These are phyloP conservation scores for Phasianus colchicus DNA, from an alignment of 2,113 vertebrate genomes.

Conservation along the genomic window DNA sequence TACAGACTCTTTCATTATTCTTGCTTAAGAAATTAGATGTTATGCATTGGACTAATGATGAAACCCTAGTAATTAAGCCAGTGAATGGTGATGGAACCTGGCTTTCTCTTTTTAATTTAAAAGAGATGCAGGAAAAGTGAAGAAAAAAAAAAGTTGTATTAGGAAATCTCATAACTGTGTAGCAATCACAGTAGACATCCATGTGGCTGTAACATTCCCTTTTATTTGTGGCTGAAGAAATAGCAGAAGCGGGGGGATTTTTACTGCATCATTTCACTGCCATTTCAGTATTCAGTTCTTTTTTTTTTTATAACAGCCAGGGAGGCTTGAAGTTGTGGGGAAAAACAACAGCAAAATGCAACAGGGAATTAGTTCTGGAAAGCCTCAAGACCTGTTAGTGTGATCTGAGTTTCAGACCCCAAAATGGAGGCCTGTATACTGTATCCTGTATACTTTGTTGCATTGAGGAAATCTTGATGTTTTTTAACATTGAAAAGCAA, in stretches of 20 bases:
- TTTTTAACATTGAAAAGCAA: neutral
- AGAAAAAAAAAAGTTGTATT: neutral
- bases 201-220: neutral
- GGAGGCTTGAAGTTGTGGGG: neutral
- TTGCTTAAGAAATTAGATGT: conserved; percentile 32
- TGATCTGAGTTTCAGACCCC: neutral
- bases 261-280: neutral
- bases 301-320: neutral
- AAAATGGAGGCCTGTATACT: neutral
- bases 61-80: conserved; percentile 19
- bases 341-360: neutral
- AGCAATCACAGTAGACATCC: neutral
- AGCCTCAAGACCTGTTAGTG: neutral
- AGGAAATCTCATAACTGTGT: neutral
- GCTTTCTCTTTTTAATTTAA: conserved; percentile 18
- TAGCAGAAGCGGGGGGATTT: neutral
- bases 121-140: neutral
- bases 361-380: neutral
- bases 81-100: neutral
- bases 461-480: fast-evolving
- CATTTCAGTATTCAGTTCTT: neutral
- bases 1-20: conserved; percentile 10
- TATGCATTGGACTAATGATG: neutral
- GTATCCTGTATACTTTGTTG: neutral
- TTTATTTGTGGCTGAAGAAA: neutral